Evolutionary conservation across 2,888 invertebrate species (phyloP).

Genomic region (Seira musarum): DNA sequence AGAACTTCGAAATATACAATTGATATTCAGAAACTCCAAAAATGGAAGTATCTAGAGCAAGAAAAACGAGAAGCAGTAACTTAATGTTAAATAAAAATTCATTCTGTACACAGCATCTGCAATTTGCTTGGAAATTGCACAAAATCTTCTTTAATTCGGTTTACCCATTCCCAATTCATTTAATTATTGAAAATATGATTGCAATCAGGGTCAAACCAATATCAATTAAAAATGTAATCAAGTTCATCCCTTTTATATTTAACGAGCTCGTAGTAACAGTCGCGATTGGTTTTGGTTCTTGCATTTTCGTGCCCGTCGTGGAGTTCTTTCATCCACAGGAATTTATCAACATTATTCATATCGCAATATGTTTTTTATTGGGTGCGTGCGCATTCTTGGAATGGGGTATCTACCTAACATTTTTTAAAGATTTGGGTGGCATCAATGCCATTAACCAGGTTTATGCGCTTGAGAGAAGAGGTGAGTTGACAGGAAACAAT

Average conservation of each 20-base stretch:
- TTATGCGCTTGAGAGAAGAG: neutral
- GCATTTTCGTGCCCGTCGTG: neutral
- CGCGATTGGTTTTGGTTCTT: slow-evolving; percentile 12
- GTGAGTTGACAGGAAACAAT: no score
- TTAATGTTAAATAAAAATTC: no score
- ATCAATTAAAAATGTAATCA: neutral
- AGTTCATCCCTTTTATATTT: slow-evolving; percentile 8
- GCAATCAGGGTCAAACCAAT: no score
- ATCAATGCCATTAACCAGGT: neutral
- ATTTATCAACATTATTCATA: neutral
- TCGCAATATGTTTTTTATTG: neutral
- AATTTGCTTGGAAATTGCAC: no score
- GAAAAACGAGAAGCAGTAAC: no score
- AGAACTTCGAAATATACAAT: no score
- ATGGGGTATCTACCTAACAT: neutral
- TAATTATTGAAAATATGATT: neutral
- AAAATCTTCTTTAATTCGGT: neutral
- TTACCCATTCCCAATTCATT: neutral
- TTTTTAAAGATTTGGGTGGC: neutral
- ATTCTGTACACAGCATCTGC: no score
- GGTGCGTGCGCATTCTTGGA: neutral
- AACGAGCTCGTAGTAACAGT: neutral
- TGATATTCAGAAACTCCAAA: no score
- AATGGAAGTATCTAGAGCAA: no score
- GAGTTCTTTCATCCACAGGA: slow-evolving; percentile 3